These are phyloP conservation scores for Cinara cedri DNA, from an alignment of 2,888 invertebrate genomes.

Conservation along the genomic window DNA sequence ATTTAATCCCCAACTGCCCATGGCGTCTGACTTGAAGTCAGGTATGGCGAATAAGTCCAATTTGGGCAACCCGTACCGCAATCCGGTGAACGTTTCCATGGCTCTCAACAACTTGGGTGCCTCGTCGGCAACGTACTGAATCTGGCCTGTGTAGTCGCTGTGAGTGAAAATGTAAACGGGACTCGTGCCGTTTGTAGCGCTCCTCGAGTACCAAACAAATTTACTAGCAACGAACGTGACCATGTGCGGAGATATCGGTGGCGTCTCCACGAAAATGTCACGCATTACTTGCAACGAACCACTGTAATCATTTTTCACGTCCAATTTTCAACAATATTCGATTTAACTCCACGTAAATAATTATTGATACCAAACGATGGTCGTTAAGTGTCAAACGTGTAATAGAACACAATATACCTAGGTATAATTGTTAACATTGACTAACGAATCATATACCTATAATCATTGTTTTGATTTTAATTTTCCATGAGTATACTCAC, in stretches of 20 bases:
- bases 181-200: background rate
- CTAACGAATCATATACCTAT: too few relatives aligned
- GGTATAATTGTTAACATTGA: too few relatives aligned
- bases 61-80: slow-evolving; percentile 68
- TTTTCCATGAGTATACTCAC: background rate
- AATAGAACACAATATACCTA: too few relatives aligned
- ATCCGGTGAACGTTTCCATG: slow-evolving; percentile 69
- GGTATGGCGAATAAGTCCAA: slow-evolving; percentile 79
- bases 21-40: slow-evolving; percentile 77
- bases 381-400: too few relatives aligned
- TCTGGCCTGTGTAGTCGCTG: background rate
- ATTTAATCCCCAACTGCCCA: slow-evolving; percentile 78
- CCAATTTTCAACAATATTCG: background rate
- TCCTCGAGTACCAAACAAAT: slow-evolving; percentile 63
- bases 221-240: slow-evolving; percentile 84
- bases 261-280: slow-evolving; percentile 44
- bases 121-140: slow-evolving; percentile 65
- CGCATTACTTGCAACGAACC: background rate
- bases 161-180: background rate
- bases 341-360: too few relatives aligned
- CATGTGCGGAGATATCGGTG: slow-evolving; percentile 67
- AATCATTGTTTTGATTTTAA: too few relatives aligned
- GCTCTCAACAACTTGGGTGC: slow-evolving; percentile 68
- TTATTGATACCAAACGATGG: too few relatives aligned
- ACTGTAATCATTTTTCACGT: background rate